Conservation (phyloP, 2,888 invertebrate genomes). For the Agelastica alni region DNA sequence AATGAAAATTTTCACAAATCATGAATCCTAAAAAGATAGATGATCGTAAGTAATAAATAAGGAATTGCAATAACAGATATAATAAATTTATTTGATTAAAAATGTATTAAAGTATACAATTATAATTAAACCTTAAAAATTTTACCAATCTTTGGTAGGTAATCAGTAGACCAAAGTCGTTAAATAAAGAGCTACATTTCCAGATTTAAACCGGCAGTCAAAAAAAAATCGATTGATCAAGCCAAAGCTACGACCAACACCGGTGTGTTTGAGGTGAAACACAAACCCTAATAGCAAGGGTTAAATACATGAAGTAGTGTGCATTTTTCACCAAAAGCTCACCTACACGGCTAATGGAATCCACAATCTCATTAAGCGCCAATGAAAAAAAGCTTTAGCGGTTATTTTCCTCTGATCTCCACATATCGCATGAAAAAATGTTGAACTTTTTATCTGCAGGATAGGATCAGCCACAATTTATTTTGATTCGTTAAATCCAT, state of each 20-base stretch:
- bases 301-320: constrained; percentile 58
- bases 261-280: constrained; percentile 56
- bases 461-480: too few species aligned
- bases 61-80: too few species aligned
- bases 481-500: too few species aligned
- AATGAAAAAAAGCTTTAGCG: constrained; percentile 35
- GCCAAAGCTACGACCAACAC: constrained; percentile 4
- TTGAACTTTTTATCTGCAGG: constrained; percentile 2
- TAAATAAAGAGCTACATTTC: constrained; percentile 1
- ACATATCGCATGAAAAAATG: constrained; percentile 15
- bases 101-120: too few species aligned
- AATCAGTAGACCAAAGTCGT: not conserved
- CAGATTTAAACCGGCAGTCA: not conserved
- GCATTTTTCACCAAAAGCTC: constrained; percentile 55
- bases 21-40: too few species aligned
- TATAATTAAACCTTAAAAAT: too few species aligned
- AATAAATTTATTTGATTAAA: too few species aligned
- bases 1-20: too few species aligned
- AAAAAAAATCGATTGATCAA: constrained; percentile 23
- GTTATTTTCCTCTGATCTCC: constrained; percentile 29
- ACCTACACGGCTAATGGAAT: constrained; percentile 44
- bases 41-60: too few species aligned
- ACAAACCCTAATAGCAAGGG: constrained; percentile 57
- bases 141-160: too few species aligned
- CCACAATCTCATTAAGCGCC: constrained; percentile 41